These are phyloP conservation scores for Plumapathes pennacea DNA, from an alignment of 92 coral and sea anemone species.

Conservation along the genomic window DNA sequence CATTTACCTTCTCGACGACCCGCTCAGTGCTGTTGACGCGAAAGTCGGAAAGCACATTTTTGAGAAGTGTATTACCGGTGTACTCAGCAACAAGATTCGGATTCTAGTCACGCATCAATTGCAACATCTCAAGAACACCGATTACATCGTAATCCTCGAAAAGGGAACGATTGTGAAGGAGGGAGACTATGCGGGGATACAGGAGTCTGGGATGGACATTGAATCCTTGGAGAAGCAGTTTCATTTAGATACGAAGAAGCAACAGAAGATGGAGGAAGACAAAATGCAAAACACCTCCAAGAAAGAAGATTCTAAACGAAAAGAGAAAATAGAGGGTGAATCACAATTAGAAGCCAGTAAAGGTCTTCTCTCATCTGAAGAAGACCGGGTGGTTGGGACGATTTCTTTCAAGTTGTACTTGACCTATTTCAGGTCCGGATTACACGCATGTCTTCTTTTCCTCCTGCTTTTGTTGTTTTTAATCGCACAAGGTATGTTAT, in stretches of 20 bases:
- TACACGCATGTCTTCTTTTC: constrained; percentile 62
- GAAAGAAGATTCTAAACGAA: constrained; percentile 43
- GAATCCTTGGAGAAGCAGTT: constrained; percentile 79
- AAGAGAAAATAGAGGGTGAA: constrained; percentile 62
- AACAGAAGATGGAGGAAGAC: constrained; percentile 63
- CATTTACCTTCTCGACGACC: constrained; percentile 80
- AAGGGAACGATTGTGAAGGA: constrained; percentile 68
- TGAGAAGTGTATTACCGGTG: constrained; percentile 78
- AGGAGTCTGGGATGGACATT: constrained; percentile 81
- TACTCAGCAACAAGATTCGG: constrained; percentile 71
- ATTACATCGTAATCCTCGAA: constrained; percentile 73
- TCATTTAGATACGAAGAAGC: constrained; percentile 67
- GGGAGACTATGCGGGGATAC: constrained; percentile 66
- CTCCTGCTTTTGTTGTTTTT: constrained; percentile 59
- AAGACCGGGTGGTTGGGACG: constrained; percentile 83
- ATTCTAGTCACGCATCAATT: constrained; percentile 86
- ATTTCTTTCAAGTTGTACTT: constrained; percentile 73
- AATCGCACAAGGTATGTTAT: constrained; percentile 75
- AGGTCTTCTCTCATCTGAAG: constrained; percentile 58
- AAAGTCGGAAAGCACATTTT: constrained; percentile 90
- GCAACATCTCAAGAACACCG: constrained; percentile 82
- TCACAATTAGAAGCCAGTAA: constrained; percentile 27
- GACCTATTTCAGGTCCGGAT: constrained; percentile 81
- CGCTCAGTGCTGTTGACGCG: constrained; percentile 87
- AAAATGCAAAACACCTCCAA: constrained; percentile 42